These are phyloP conservation scores for Eulemur mongoz DNA, from an alignment of 2,797 vertebrate genomes.

Conservation along the genomic window DNA sequence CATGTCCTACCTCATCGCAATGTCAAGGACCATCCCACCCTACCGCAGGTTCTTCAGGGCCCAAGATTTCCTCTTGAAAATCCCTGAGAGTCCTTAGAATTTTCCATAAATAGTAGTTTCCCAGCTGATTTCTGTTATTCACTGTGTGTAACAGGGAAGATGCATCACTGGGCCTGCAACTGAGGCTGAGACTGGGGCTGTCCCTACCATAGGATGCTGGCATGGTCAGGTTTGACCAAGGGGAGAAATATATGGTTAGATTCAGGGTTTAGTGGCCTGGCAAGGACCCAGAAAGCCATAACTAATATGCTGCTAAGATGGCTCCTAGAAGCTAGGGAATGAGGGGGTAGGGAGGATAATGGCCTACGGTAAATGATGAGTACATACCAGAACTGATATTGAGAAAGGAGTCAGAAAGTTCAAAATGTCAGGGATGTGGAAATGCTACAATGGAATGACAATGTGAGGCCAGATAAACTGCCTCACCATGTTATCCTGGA, in stretches of 20 bases:
- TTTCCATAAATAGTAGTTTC: not conserved
- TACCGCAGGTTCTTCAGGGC: not conserved
- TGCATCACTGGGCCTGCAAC: not conserved
- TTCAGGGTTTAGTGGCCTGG: not conserved
- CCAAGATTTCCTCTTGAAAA: conserved; percentile 32
- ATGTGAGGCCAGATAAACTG: not conserved
- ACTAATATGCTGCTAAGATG: not conserved
- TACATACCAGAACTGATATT: not conserved
- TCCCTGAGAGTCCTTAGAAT: not conserved
- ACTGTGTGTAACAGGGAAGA: not conserved
- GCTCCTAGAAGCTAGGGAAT: not conserved
- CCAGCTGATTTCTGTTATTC: not conserved
- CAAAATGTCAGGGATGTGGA: not conserved
- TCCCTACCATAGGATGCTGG: not conserved
- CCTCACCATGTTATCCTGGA: not conserved
- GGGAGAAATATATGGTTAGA: not conserved
- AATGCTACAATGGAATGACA: conserved; percentile 3
- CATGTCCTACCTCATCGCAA: not conserved
- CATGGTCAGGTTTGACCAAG: not conserved
- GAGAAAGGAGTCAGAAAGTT: conserved; percentile 10
- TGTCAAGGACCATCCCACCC: not conserved
- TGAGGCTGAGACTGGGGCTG: not conserved
- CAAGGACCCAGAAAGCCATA: not conserved
- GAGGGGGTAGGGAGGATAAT: not conserved
- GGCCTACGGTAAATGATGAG: not conserved